Evolutionary conservation across 1,140 invertebrate species (phyloP).

Genomic region (Drosophila pseudoananassae): DNA sequence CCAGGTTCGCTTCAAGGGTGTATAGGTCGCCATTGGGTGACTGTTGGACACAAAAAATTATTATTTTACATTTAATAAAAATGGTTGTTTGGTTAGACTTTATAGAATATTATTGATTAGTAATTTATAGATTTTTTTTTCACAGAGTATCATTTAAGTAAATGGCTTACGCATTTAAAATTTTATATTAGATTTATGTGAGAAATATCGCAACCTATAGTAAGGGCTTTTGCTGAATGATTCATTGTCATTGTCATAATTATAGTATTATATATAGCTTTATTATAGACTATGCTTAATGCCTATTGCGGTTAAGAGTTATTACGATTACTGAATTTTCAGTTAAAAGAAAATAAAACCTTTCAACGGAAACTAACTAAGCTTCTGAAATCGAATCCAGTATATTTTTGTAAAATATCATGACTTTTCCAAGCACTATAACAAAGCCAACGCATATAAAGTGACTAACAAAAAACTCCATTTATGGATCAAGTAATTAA

Average conservation of each 20-base stretch:
- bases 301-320: too few species aligned
- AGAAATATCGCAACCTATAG: background rate
- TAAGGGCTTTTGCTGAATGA: too few species aligned
- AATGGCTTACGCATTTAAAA: background rate
- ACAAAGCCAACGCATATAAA: background rate
- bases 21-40: conserved; percentile 70
- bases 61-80: background rate
- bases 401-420: conserved; percentile 8
- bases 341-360: background rate
- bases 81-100: too few species aligned
- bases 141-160: background rate
- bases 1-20: conserved; percentile 90
- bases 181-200: background rate
- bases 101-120: too few species aligned
- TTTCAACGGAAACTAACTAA: background rate
- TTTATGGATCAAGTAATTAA: conserved; percentile 38
- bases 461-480: conserved; percentile 35
- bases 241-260: too few species aligned
- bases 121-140: too few species aligned
- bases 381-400: background rate
- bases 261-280: too few species aligned
- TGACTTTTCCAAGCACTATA: conserved; percentile 11
- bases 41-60: conserved; percentile 22
- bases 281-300: too few species aligned
- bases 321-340: background rate